Percentiles rank a stretch among this genome's conserved stretches.
These are phyloP conservation scores for Solea senegalensis DNA, from an alignment of 2,113 vertebrate genomes.

Conservation along the genomic window DNA sequence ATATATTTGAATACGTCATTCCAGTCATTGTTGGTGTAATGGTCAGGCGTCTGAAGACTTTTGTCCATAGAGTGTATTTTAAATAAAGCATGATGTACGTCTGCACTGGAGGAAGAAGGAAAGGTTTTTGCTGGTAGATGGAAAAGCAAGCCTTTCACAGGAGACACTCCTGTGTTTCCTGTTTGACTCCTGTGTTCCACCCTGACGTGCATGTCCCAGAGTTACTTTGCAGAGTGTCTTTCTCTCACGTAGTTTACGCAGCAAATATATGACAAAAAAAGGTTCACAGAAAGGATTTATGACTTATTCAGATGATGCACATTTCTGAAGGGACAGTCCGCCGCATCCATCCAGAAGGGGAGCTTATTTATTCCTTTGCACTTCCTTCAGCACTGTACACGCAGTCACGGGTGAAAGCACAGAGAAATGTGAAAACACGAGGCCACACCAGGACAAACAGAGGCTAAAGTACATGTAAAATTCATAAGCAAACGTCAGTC, in stretches of 20 bases:
- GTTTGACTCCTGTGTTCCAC: conserved; percentile 8
- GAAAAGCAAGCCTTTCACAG: conserved; percentile 20
- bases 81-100: not conserved
- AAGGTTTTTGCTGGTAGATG: not conserved
- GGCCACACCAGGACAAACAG: conserved; percentile 25
- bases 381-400: too few species aligned
- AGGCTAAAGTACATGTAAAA: conserved; percentile 1
- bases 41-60: too few species aligned
- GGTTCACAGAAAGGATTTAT: conserved; percentile 36
- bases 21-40: too few species aligned
- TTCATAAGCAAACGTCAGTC: conserved; percentile 18
- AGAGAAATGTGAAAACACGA: not conserved
- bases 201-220: not conserved
- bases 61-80: too few species aligned
- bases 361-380: too few species aligned
- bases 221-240: conserved; percentile 36
- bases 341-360: too few species aligned
- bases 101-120: conserved; percentile 13
- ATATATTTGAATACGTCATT: too few species aligned
- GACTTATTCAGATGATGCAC: conserved; percentile 68
- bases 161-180: too few species aligned
- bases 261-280: not conserved
- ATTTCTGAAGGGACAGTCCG: not conserved
- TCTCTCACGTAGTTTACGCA: conserved; percentile 5
- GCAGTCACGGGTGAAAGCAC: conserved; percentile 25